Evolutionary conservation across 2,797 vertebrate genomes (phyloP).

Genomic region (Pipistrellus nathusii): DNA sequence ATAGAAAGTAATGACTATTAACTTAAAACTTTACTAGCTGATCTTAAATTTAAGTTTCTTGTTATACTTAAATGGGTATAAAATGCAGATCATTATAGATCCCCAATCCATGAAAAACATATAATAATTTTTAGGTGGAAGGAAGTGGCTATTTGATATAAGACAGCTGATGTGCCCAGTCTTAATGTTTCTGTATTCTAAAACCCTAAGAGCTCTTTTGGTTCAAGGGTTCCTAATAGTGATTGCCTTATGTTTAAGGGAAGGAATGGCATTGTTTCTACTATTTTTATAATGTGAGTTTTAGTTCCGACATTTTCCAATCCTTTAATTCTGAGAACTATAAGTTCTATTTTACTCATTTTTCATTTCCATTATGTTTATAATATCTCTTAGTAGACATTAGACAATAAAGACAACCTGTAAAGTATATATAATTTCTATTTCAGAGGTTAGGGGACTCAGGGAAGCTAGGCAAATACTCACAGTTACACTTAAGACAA

Average conservation of each 20-base stretch:
- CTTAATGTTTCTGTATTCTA: neutral
- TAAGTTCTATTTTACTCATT: neutral
- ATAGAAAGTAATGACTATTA: neutral
- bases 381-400: neutral
- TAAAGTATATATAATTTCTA: neutral
- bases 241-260: neutral
- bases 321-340: neutral
- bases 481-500: neutral
- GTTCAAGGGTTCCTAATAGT: neutral
- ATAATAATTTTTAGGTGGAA: neutral
- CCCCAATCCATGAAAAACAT: neutral
- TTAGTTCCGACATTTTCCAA: neutral
- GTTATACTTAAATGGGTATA: neutral
- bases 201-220: neutral
- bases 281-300: neutral
- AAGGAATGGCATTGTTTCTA: neutral
- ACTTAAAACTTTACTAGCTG: neutral
- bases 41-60: slow-evolving; percentile 7
- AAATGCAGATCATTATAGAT: neutral
- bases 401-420: neutral
- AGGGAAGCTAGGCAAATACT: neutral
- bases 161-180: neutral
- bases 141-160: neutral
- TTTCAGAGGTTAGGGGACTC: neutral
- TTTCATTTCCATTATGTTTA: neutral